Conservation (phyloP, 2,113 vertebrate species). For the Acanthisitta chloris region DNA sequence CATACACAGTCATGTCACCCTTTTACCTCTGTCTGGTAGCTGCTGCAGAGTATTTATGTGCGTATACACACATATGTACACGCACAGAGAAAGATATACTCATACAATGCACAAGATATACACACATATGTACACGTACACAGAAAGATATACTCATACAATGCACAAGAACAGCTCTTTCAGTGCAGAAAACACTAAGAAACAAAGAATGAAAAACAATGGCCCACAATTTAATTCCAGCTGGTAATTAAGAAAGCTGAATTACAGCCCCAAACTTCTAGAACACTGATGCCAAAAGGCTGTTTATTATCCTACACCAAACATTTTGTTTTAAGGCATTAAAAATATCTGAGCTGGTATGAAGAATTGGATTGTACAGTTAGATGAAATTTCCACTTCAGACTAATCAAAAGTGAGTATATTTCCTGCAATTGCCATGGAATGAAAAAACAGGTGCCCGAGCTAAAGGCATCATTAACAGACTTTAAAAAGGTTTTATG, state of each 20-base stretch:
- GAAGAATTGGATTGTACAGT: not conserved
- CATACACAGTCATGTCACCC: not conserved
- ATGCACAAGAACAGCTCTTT: not conserved
- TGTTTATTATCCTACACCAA: not conserved
- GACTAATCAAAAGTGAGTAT: not conserved
- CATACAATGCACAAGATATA: not conserved
- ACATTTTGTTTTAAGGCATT: not conserved
- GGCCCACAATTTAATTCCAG: not conserved
- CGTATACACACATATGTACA: not conserved
- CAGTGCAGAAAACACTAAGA: not conserved
- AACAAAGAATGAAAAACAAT: not conserved
- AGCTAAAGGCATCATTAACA: not conserved
- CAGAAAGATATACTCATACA: not conserved
- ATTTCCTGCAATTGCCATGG: not conserved
- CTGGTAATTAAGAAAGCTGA: not conserved
- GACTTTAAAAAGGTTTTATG: not conserved
- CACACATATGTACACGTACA: fast-evolving
- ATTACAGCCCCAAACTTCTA: not conserved
- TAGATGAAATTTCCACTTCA: not conserved
- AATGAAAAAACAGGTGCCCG: not conserved
- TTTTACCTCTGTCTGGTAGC: not conserved
- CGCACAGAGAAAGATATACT: not conserved
- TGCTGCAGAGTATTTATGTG: not conserved
- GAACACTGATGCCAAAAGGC: not conserved
- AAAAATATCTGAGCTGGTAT: not conserved